Conservation (phyloP, 2,113 vertebrate species). For the Oncorhynchus gorbuscha region DNA sequence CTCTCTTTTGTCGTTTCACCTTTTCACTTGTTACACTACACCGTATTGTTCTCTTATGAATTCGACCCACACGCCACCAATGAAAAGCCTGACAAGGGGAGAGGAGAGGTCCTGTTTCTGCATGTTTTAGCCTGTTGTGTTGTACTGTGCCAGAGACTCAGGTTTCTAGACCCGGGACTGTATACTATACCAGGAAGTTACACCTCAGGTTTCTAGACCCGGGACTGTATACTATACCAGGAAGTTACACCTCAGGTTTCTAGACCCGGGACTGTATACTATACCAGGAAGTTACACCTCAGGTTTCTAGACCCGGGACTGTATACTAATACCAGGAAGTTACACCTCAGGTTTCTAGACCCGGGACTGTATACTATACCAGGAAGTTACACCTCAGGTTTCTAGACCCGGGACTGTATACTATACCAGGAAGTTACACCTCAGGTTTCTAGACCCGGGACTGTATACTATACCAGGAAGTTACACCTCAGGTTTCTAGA, state of each 20-base stretch:
- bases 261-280: too few species aligned
- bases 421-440: too few species aligned
- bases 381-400: neutral
- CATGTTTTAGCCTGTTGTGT: neutral
- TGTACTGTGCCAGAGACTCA: neutral
- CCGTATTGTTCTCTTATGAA: constrained; percentile 16
- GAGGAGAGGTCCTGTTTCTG: neutral
- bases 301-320: too few species aligned
- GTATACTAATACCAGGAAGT: too few species aligned
- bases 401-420: neutral
- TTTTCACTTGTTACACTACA: constrained; percentile 23
- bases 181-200: neutral
- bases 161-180: neutral
- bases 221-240: too few species aligned
- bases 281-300: too few species aligned
- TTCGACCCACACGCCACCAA: constrained; percentile 10
- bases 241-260: too few species aligned
- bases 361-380: neutral
- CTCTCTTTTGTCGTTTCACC: constrained; percentile 29
- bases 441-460: too few species aligned
- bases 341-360: neutral
- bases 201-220: neutral
- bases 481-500: too few species aligned
- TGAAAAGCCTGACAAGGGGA: neutral
- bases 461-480: too few species aligned